Base-by-base conservation (phyloP, 1,140 invertebrate genomes). In the Drosophila navojoa region DNA sequence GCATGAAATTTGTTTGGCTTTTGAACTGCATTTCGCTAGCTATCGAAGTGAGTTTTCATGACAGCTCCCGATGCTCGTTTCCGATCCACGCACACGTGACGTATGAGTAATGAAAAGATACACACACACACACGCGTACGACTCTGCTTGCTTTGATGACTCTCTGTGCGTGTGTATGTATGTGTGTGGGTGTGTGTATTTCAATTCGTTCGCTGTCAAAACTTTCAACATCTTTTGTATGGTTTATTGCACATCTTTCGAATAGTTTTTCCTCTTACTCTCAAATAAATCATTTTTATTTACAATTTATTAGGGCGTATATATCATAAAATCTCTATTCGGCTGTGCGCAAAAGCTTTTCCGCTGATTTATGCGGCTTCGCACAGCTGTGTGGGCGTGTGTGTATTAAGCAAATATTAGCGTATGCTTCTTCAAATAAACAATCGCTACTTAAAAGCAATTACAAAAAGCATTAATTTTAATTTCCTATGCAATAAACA, bases 41-140 rank as follows among this genome's bases (percentile, higher is more conserved):
- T 54, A 66, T 71, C 44, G 49, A 7, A 13, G 5, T 40, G 10
- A 53, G 15, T 68, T 70, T 60, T 69, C 60, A 62, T 74, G 71
- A 62, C 71, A 62, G 58, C 25, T 38, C 55, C 13, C 19, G 47
- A 38, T 40, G 11, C 54, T 62, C 59, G 50, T 71, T 77, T 71
- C 49, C 52, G 40, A 15, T 3, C 57, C 54, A 66, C 38, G 45
- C n/a, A 52, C 64, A 69, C 69, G 59, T 72, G 78, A 78, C 82
- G 81, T 82, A 79, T 87, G 79, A 57, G 79, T 79, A 87, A 89
- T 89, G 84, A 70, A 86, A 79, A 79, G 2, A 29, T 3, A 29
- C 27, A 29, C 42, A 40, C 42, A 13, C 49, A 32, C 35, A 38
- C 35, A 38, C 6, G 3, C 29, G 62, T 42, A 63, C 5, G 1